Percentiles rank a stretch among this genome's conserved stretches.
Conservation (phyloP, 2,888 invertebrate species). For the Tachina grossa region DNA sequence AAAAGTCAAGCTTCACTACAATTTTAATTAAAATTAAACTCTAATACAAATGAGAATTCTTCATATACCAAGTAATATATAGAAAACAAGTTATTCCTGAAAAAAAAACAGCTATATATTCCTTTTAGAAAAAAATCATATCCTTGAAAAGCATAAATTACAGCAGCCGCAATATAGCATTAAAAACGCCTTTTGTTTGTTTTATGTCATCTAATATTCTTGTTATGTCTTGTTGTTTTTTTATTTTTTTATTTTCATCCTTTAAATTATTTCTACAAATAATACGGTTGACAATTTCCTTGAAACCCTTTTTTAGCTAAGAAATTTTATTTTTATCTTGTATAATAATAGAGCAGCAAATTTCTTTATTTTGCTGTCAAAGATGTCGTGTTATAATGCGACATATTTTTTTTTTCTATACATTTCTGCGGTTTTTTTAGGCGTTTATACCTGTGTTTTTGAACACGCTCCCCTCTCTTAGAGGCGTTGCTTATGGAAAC, state of each 20-base stretch:
- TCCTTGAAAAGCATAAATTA: conserved; percentile 14
- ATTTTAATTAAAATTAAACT: background rate
- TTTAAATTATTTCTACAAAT: conserved; percentile 7
- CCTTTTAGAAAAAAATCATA: background rate
- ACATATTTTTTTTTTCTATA: conserved; percentile 4
- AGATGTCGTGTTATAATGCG: conserved; percentile 33
- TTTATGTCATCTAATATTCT: conserved; percentile 67
- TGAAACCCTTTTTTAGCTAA: conserved; percentile 52
- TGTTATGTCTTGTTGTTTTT: conserved; percentile 51
- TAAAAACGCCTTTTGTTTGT: conserved; percentile 66
- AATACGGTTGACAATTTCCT: conserved; percentile 66
- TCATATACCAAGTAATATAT: background rate
- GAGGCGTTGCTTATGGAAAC: conserved; percentile 54
- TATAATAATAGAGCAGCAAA: conserved; percentile 41
- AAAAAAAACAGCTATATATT: background rate
- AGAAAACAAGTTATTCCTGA: background rate
- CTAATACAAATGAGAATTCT: background rate
- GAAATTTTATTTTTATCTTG: background rate
- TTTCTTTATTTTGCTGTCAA: background rate
- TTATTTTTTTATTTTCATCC: background rate
- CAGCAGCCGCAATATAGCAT: conserved; percentile 1
- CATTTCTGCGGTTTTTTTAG: conserved; percentile 55
- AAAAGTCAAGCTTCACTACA: too few species aligned
- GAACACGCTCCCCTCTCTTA: conserved; percentile 3
- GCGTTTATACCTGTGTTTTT: conserved; percentile 59